Conservation (phyloP, 2,113 vertebrate species). For the Pangasianodon hypophthalmus region DNA sequence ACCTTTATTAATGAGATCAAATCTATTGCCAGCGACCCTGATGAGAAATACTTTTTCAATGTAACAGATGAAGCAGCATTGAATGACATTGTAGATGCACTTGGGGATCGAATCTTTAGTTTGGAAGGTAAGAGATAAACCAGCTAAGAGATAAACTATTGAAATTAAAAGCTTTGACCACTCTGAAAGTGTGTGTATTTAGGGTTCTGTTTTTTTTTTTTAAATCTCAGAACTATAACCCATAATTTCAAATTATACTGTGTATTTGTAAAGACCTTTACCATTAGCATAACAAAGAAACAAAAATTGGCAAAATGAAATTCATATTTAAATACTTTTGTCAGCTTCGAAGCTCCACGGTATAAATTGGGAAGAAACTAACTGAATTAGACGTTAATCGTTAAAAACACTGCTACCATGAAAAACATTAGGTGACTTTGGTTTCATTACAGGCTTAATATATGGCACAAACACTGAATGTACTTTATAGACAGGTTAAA, state of each 20-base stretch:
- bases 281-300: not conserved
- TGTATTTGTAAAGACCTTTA: not conserved
- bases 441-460: not conserved
- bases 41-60: constrained; percentile 94
- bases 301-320: not conserved
- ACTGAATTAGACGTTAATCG: not conserved
- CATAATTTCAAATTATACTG: not conserved
- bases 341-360: not conserved
- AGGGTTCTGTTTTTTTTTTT: not conserved
- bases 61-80: constrained; percentile 92
- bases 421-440: not conserved
- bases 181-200: not conserved
- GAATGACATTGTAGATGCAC: constrained; percentile 92
- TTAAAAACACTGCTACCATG: not conserved
- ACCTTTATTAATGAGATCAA: constrained; percentile 92
- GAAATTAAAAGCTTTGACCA: not conserved
- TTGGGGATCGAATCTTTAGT: constrained; percentile 93
- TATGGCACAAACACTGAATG: not conserved
- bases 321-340: not conserved
- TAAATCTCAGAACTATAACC: not conserved
- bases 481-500: not conserved
- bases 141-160: not conserved
- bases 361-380: not conserved
- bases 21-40: constrained; percentile 89
- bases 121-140: constrained; percentile 81